Conservation (phyloP, 2,113 vertebrate species). For the Malurus alboscapulatus region DNA sequence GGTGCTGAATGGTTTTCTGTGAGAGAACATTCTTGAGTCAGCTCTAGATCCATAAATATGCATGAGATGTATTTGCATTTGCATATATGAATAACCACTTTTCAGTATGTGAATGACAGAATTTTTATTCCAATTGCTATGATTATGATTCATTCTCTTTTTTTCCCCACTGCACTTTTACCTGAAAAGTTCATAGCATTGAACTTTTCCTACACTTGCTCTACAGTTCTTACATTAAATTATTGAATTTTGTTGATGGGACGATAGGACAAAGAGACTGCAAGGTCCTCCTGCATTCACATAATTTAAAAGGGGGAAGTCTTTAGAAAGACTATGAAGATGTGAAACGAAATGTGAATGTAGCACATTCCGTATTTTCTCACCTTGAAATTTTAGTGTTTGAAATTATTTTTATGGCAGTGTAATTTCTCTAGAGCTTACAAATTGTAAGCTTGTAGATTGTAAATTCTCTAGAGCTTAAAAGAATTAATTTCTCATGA, state of each 20-base stretch:
- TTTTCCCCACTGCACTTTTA: neutral
- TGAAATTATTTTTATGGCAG: neutral
- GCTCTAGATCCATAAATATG: neutral
- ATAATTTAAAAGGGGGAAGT: neutral
- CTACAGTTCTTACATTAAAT: neutral
- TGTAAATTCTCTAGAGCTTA: neutral
- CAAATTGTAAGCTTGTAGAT: too few relatives aligned
- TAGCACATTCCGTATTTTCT: neutral
- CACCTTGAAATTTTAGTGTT: neutral
- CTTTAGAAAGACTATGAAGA: neutral
- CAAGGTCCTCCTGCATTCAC: neutral
- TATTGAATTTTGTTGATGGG: neutral
- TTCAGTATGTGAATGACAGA: neutral
- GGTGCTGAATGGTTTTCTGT: neutral
- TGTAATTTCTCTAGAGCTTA: neutral
- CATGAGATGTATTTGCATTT: neutral
- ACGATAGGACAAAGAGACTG: neutral
- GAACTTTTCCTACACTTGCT: neutral
- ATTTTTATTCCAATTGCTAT: neutral
- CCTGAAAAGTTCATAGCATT: neutral
- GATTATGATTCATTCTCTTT: neutral
- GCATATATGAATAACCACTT: neutral
- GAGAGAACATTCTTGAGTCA: neutral
- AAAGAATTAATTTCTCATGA: neutral
- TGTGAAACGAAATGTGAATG: neutral